These are phyloP conservation scores for Centropus unirufus DNA, from an alignment of 2,113 vertebrate genomes.

Conservation along the genomic window DNA sequence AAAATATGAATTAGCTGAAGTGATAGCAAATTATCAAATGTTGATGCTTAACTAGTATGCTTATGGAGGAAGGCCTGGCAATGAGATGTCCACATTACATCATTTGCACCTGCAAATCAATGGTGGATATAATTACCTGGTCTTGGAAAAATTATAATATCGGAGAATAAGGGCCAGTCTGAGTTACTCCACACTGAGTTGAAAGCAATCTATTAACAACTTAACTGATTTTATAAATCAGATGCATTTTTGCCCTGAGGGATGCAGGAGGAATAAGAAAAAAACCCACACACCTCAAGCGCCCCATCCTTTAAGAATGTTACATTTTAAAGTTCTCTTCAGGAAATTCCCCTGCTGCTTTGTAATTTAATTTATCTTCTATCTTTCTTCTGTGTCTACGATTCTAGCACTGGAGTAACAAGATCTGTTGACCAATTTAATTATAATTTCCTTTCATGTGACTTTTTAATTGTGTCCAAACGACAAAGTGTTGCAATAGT, in stretches of 20 bases:
- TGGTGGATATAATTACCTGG: neutral
- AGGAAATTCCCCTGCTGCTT: neutral
- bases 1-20: neutral
- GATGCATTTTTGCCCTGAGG: neutral
- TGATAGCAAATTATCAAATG: neutral
- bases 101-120: neutral
- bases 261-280: neutral
- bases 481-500: neutral
- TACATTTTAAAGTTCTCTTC: neutral
- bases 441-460: constrained; percentile 5
- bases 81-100: neutral
- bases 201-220: neutral
- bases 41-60: neutral
- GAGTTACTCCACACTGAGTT: neutral
- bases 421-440: neutral
- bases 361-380: neutral
- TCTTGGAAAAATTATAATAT: neutral
- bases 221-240: neutral
- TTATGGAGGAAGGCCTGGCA: neutral
- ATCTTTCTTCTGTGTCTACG: neutral
- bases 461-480: neutral
- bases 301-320: neutral
- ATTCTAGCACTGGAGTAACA: constrained; percentile 7
- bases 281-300: neutral
- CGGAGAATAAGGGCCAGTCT: neutral